Conservation (phyloP, 2,113 vertebrate species). For the Lipophrys pholis region DNA sequence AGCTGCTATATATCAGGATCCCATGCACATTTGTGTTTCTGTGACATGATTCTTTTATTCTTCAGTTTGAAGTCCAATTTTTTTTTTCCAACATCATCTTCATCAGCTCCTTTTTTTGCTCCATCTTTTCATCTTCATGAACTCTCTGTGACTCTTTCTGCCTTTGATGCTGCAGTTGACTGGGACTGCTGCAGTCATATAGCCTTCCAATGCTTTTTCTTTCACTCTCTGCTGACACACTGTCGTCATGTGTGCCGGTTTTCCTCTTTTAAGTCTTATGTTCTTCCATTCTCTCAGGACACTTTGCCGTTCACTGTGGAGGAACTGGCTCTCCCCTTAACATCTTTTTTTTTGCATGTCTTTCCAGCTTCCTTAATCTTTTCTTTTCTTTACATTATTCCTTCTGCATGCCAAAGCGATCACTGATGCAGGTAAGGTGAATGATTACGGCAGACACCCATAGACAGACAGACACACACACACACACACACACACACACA, state of each 20-base stretch:
- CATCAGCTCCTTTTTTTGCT: neutral
- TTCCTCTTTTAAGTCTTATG: conserved; percentile 13
- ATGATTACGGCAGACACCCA: neutral
- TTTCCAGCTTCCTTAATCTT: neutral
- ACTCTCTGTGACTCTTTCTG: conserved; percentile 21
- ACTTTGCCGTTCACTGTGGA: conserved; percentile 26
- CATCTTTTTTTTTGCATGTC: neutral
- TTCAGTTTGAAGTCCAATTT: neutral
- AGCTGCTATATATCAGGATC: conserved; percentile 39
- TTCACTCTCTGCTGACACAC: neutral
- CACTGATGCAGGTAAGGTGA: conserved; percentile 13
- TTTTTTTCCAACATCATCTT: neutral
- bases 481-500: conserved; percentile 6
- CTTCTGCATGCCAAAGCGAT: conserved; percentile 11
- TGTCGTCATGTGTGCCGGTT: neutral
- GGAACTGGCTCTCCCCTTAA: conserved; percentile 2
- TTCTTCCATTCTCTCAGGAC: conserved; percentile 17
- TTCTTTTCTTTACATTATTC: conserved; percentile 15
- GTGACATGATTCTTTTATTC: neutral
- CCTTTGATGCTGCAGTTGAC: conserved; percentile 27
- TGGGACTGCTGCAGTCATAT: conserved; percentile 22
- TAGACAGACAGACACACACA: conserved; percentile 10
- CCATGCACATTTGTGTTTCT: conserved; percentile 18
- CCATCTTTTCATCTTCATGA: conserved; percentile 16
- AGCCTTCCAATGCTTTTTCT: neutral